Percentiles rank a stretch among this genome's conserved stretches.
These are phyloP conservation scores for Platichthys flesus DNA, from an alignment of 2,113 vertebrate genomes.

Conservation along the genomic window DNA sequence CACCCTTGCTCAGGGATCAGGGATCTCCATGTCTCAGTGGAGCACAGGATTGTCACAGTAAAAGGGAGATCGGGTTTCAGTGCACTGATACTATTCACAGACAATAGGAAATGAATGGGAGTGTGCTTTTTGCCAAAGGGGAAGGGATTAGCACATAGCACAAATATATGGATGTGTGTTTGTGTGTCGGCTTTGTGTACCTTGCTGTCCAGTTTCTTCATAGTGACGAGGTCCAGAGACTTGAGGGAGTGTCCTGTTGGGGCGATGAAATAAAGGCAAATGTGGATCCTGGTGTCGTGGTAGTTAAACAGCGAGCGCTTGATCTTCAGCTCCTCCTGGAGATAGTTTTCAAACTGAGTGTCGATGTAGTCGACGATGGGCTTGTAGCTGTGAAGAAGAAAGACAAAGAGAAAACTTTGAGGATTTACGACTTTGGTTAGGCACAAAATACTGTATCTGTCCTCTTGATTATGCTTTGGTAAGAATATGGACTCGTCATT, in stretches of 20 bases:
- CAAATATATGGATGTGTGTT: background rate
- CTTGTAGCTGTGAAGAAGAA: constrained; percentile 90
- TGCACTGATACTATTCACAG: constrained; percentile 28
- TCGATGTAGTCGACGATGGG: constrained; percentile 99
- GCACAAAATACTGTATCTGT: constrained; percentile 32
- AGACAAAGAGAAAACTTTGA: background rate
- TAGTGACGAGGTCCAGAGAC: constrained; percentile 95
- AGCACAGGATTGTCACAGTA: constrained; percentile 33
- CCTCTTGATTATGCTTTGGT: constrained; percentile 17
- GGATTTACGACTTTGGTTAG: constrained; percentile 20
- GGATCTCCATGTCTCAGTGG: constrained; percentile 24
- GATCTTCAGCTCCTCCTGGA: constrained; percentile 98
- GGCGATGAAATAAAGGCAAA: constrained; percentile 98
- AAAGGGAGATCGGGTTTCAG: constrained; percentile 44
- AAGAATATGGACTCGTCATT: constrained; percentile 19
- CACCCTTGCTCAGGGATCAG: constrained; percentile 33
- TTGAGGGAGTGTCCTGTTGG: constrained; percentile 97
- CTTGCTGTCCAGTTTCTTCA: constrained; percentile 99
- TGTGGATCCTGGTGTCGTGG: constrained; percentile 95
- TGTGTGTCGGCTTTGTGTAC: constrained; percentile 66
- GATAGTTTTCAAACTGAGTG: constrained; percentile 97
- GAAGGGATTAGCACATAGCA: background rate
- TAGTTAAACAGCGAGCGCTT: constrained; percentile 98
- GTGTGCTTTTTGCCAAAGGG: constrained; percentile 13
- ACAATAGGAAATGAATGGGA: constrained; percentile 16